Percentiles rank a stretch among this genome's conserved stretches.
Conservation (phyloP, 1,140 invertebrate genomes). For the Vanessa atalanta region DNA sequence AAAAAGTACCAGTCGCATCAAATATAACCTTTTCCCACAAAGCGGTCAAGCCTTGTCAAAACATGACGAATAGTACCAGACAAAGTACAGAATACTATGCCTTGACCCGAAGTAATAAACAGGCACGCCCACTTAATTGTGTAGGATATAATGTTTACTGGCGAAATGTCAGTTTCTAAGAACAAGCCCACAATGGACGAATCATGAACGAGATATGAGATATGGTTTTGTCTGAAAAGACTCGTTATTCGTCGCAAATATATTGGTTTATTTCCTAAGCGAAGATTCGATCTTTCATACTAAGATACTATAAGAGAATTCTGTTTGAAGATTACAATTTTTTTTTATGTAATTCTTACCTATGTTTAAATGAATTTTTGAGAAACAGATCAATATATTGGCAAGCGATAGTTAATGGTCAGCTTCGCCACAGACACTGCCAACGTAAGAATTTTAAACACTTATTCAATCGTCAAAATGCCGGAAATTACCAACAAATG, state of each 20-base stretch:
- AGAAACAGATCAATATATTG: no score
- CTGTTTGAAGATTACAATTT: no score
- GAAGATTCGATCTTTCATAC: background rate
- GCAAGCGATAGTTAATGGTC: no score
- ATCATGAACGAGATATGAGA: background rate
- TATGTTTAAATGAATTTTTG: no score
- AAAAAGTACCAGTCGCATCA: background rate
- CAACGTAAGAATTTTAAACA: no score
- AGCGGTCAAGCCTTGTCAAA: constrained; percentile 10
- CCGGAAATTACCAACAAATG: no score
- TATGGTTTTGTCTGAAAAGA: background rate
- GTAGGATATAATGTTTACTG: constrained; percentile 1
- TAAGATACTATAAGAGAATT: no score
- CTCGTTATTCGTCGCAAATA: background rate
- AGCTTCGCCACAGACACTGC: no score
- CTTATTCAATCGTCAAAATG: no score
- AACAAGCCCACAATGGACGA: constrained; percentile 4
- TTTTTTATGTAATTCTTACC: no score
- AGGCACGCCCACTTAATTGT: constrained; percentile 23
- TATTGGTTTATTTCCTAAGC: constrained; percentile 3
- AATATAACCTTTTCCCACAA: background rate
- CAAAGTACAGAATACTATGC: background rate
- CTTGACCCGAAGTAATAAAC: constrained; percentile 25
- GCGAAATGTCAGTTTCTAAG: constrained; percentile 26
- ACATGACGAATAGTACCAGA: constrained; percentile 1